Evolutionary conservation across 2,113 vertebrate genomes (phyloP), one percentile per base, ranked within the genome.

Genomic region (Chlamydotis undulata): DNA sequence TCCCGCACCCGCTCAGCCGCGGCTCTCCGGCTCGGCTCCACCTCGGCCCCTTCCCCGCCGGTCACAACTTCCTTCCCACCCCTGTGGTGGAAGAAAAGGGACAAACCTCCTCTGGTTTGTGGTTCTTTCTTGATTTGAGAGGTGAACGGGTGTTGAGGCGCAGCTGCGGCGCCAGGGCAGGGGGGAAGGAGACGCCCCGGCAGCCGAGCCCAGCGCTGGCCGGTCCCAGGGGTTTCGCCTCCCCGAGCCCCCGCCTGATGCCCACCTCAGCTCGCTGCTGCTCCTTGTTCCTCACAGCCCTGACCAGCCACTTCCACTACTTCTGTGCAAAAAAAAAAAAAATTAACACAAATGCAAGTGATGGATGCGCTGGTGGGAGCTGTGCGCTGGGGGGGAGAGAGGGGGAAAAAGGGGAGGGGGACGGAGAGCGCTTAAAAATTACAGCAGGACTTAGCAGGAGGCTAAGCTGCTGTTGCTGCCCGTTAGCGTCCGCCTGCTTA

Each of bases 401-500:
- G n/a, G 12, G 13, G 8, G 7, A 2, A 25, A 43, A 18, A 19
- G 23, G 8, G 11, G 49, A 39, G 22, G 53, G 52, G 88, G 55
- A 19, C 3, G 79, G 37, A 41, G 41, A 53, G 83, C 17, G 79
- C 87, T 85, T 94, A 78, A 86, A 95, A 94, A 95, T 89, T 39
- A 83, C 92, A 65, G 92, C 56, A 85, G 80, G 87, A 93, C 89
- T 91, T 93, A 91, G 83, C 87, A 37, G 87, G 93, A 91, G 90
- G 4, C 88, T 61, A 25, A 91, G 91, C 93, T 49, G 88, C 86
- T 91, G 74, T 91, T 83, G 94, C 83, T 92, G 89, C 92, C 94
- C 94, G 90, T 90, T 83, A 90, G 92, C 94, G 89, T 89, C 93
- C 70, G 90, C 83, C 93, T 26, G 69, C 77, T 94, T 90, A 90